Evolutionary conservation across 1,140 invertebrate species (phyloP).

Genomic region (Anthonomus grandis): DNA sequence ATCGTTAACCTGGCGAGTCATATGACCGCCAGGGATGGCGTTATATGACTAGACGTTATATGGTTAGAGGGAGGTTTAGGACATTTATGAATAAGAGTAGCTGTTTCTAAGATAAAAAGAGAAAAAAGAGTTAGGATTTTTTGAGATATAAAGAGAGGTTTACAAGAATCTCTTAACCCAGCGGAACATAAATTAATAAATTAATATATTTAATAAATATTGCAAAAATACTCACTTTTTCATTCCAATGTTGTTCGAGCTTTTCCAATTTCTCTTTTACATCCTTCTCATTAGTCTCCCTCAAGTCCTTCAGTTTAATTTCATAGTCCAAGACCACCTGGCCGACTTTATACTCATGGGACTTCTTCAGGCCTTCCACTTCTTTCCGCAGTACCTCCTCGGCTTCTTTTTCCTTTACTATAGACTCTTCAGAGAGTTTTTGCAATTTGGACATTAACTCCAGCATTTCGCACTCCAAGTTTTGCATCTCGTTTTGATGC

Average conservation of each 20-base stretch:
- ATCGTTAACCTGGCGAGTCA: too few relatives aligned
- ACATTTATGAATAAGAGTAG: too few relatives aligned
- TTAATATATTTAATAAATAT: too few relatives aligned
- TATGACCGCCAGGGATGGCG: too few relatives aligned
- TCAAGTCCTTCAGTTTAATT: slow-evolving; percentile 47
- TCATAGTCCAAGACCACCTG: slow-evolving; percentile 37
- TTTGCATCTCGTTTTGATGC: slow-evolving; percentile 35
- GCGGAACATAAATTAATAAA: too few relatives aligned
- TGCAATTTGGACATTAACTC: slow-evolving; percentile 35
- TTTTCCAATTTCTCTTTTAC: slow-evolving; percentile 34
- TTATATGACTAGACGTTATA: too few relatives aligned
- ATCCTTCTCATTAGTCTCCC: slow-evolving; percentile 24
- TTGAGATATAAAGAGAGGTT: too few relatives aligned
- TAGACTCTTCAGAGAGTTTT: slow-evolving; percentile 25
- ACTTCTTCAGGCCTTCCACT: slow-evolving; percentile 37
- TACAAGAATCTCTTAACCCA: too few relatives aligned
- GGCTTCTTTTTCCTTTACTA: slow-evolving; percentile 24
- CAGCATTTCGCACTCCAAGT: slow-evolving; percentile 39
- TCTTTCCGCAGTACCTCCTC: slow-evolving; percentile 35
- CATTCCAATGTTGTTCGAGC: slow-evolving; percentile 47
- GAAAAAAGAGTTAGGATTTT: too few relatives aligned
- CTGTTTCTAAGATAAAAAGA: too few relatives aligned
- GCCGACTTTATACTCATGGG: slow-evolving; percentile 35
- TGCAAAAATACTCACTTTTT: too few relatives aligned
- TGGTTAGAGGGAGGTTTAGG: too few relatives aligned